These are phyloP conservation scores for Agrotis ipsilon DNA, from an alignment of 2,888 invertebrate genomes.

Conservation along the genomic window DNA sequence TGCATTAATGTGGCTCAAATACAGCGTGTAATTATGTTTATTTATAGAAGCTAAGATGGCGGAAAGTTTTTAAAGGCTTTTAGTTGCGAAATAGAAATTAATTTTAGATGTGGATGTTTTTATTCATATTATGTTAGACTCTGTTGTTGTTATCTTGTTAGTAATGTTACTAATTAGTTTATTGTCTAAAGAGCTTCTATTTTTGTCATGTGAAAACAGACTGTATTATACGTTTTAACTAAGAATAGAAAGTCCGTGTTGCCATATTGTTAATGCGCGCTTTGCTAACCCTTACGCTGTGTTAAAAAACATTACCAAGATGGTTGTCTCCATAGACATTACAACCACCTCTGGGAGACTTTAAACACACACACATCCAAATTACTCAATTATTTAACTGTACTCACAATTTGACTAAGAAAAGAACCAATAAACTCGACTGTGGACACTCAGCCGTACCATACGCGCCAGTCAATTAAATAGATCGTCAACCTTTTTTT, in stretches of 20 bases:
- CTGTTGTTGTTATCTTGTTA: background rate
- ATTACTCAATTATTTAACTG: background rate
- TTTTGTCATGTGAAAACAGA: too few relatives aligned
- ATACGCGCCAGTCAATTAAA: too few relatives aligned
- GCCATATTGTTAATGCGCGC: background rate
- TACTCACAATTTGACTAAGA: slow-evolving; percentile 5
- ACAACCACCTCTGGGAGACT: too few relatives aligned
- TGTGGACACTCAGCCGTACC: too few relatives aligned
- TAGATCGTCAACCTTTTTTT: too few relatives aligned
- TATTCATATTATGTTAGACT: too few relatives aligned
- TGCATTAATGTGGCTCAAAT: slow-evolving; percentile 65
- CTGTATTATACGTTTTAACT: too few relatives aligned
- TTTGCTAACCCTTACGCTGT: too few relatives aligned
- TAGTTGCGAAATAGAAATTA: background rate
- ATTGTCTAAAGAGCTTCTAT: background rate
- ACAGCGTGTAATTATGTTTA: slow-evolving; percentile 43
- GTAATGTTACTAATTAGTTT: background rate
- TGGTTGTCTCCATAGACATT: too few relatives aligned
- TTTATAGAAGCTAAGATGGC: slow-evolving; percentile 32
- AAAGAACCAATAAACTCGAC: slow-evolving; percentile 21
- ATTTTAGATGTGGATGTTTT: background rate
- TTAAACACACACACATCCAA: too few relatives aligned
- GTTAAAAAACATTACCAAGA: too few relatives aligned
- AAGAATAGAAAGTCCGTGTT: background rate
- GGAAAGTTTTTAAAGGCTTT: slow-evolving; percentile 5